Conservation (phyloP, 2,888 invertebrate genomes). For the Acronicta leporina region DNA sequence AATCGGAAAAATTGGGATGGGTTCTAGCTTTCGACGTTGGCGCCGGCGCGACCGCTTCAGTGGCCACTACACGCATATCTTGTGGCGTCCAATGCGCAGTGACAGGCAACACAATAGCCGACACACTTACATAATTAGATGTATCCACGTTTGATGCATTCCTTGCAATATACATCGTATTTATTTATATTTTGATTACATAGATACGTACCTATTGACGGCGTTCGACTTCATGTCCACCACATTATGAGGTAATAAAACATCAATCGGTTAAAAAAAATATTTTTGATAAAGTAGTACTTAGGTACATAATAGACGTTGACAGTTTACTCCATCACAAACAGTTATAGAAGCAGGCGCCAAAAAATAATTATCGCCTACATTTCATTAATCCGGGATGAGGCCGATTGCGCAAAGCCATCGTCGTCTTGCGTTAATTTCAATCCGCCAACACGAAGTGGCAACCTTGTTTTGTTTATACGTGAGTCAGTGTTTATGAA, state of each 20-base stretch:
- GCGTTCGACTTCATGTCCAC: constrained; percentile 11
- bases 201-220: constrained; percentile 2
- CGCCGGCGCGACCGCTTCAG: constrained; percentile 63
- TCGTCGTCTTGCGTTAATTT: constrained; percentile 60
- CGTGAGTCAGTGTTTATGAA: constrained; percentile 82
- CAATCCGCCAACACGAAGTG: constrained; percentile 71
- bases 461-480: constrained; percentile 69
- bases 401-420: constrained; percentile 68
- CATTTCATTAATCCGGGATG: constrained; percentile 69
- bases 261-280: not conserved
- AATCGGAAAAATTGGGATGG: constrained; percentile 73
- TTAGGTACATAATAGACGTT: too few relatives aligned
- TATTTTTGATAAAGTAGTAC: constrained; percentile 6
- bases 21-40: constrained; percentile 70
- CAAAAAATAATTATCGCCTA: constrained; percentile 73
- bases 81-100: constrained; percentile 52
- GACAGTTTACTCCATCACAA: constrained; percentile 49
- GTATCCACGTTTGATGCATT: constrained; percentile 58
- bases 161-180: constrained; percentile 51
- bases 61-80: constrained; percentile 54
- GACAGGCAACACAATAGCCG: constrained; percentile 62
- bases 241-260: constrained; percentile 1
- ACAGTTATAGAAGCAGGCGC: constrained; percentile 62
- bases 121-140: constrained; percentile 69
- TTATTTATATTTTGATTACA: constrained; percentile 25